Evolutionary conservation across 2,888 invertebrate species (phyloP), one percentile per base, ranked within the genome.

Genomic region (Phania funesta): DNA sequence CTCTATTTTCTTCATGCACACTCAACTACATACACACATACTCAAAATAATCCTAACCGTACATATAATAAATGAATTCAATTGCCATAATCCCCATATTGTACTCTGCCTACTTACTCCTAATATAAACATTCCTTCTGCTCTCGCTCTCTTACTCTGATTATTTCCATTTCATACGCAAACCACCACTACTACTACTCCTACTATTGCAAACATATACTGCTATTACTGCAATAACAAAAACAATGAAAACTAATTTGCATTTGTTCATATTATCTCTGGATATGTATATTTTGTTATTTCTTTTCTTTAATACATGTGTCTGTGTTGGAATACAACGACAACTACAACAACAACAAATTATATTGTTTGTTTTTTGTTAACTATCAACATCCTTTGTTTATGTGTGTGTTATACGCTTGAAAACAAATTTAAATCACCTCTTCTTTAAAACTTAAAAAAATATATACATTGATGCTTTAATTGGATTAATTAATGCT

Each of bases 401-500:
- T 22, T 67, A 35, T 56, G 9, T 62, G 22, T 50, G n/a, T 38
- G 29, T 46, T 26, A 56, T 48, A 48, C 58, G 29, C 32, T 41
- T 62, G 16, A 62, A 41, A 26, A 26, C 16, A 24, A 58, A 62
- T 54, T 65, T 35, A 65, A 73, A 74, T 67, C 38, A 29, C 52
- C 52, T 11, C 62, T 52, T 1, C 29, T 16, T 50, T 60, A 20
- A 41, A 68, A 58, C 11, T 1, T n/a, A 70, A 46, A 56, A 67
- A n/a, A 38, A 62, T n/a, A n/a, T n/a, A n/a, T n/a, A 46, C 29
- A 62, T 41, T 54, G 32, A 60, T 50, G 46, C 62, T 68, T 74
- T 44, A 74, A 80, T 78, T 78, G 78, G 65, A 68, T 48, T 68
- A 68, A 73, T 65, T 73, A 60, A 22, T 35, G 26, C 60, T 26